Evolutionary conservation across 2,797 vertebrate genomes (phyloP), one percentile per base, ranked within the genome.

Genomic region (Salmo trutta): DNA sequence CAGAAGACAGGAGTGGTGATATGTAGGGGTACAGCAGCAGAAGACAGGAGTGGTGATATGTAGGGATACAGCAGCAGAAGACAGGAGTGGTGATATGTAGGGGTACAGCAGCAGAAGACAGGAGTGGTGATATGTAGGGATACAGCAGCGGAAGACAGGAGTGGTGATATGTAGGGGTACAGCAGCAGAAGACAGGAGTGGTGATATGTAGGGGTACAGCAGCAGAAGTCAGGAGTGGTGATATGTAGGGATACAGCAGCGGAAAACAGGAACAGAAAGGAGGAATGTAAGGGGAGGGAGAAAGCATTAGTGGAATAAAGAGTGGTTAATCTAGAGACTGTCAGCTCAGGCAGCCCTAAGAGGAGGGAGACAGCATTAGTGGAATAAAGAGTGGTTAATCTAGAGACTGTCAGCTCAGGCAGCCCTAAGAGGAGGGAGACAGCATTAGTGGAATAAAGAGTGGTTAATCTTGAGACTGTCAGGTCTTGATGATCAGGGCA

Each of bases 401-500:
- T 17, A 2, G 53, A 54, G 53, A 12, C 10, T 59, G 56, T n/a
- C 56, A 59, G 56, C 24, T 1, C n/a, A 29, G 7, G 21, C 8
- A 65, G 62, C 3, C 62, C n/a, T 1, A 4, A 29, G 29, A 15
- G 31, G 67, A 85, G 65, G 4, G 29, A 19, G 19, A 8, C n/a
- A 51, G 41, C 82, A 89, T 90, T 83, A 85, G 83, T 76, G 80
- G 77, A 72, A 52, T 81, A 88, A 86, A 85, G 69, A 81, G 70
- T 71, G 10, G 75, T 87, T 84, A 75, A 89, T 87, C 84, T 88
- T 77, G 70, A 71, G 67, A 73, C 79, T 86, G 84, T 82, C 84
- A 91, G 86, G 89, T 92, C 85, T 36, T 81, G 76, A 87, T 88
- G 79, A 83, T 80, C 79, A 83, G 86, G 86, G 76, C 83, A 66